phyloP scores from a whole-genome alignment of 2,888 invertebrate genomes.

The Pseudococcus viburni region DNA sequence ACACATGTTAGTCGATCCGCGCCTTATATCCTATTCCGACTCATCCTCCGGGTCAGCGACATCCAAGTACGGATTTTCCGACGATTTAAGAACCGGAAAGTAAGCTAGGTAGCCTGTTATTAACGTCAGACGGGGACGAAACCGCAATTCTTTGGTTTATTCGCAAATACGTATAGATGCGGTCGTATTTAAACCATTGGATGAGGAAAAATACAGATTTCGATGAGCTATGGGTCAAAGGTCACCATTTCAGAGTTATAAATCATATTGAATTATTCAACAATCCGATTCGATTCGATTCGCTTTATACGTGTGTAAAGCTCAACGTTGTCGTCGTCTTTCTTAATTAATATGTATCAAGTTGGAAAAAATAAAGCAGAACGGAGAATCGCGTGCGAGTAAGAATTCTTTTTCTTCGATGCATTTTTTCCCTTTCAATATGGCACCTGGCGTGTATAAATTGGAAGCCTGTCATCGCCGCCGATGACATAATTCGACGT shows the following conservation, averaged over 20 bases:
- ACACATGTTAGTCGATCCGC: not conserved
- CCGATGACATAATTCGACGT: constrained; percentile 6
- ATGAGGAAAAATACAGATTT: constrained; percentile 37
- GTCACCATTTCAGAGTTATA: not conserved
- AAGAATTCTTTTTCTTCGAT: not conserved
- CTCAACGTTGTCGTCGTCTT: not conserved
- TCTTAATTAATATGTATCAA: constrained; percentile 23
- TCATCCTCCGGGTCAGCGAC: constrained; percentile 11
- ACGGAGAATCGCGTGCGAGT: not conserved
- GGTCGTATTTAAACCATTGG: not conserved
- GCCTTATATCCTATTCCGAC: not conserved
- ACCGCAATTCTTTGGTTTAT: not conserved
- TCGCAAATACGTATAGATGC: constrained; percentile 3
- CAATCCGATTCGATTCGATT: constrained; percentile 7
- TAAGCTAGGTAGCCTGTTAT: not conserved
- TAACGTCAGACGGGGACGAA: not conserved
- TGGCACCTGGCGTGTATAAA: not conserved
- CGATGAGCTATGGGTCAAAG: constrained; percentile 19
- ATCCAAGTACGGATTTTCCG: not conserved
- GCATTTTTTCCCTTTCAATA: not conserved
- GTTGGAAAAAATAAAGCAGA: not conserved
- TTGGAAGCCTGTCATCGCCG: not conserved
- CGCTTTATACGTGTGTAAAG: not conserved
- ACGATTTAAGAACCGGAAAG: constrained; percentile 13
- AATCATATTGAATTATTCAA: constrained; percentile 33